Evolutionary conservation across 1,140 invertebrate species (phyloP), one percentile per base, ranked within the genome.

Genomic region (Ceratitis capitata): DNA sequence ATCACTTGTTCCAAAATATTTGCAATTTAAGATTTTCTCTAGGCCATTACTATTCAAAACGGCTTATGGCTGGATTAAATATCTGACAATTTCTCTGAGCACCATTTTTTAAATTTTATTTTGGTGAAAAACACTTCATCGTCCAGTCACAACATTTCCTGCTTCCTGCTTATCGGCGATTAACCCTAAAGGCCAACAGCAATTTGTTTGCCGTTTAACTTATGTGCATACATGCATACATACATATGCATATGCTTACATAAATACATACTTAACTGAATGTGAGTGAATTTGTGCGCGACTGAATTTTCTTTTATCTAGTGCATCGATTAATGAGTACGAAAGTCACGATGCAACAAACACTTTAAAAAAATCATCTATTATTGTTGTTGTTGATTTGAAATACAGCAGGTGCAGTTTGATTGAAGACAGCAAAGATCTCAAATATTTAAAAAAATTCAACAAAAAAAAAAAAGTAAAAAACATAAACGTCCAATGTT

Each of bases 361-460:
- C 23, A 61, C 56, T n/a, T 1, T 29, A 0, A 26, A 26, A 10
- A 2, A 26, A 4, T 61, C n/a, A 16, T 49, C 7, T 49, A 49
- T 49, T 53, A n/a, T 53, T 53, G 49, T 16, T 61, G n/a, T 5
- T 26, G 23, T 61, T 61, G 56, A 5, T 61, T 61, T 61, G 23
- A 7, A 4, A 14, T 45, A 19, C 39, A 45, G 10, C 35, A 74
- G 69, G 69, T 26, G 39, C 39, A 16, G 10, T 12, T 74, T 74
- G 9, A 42, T 74, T 45, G 69, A 74, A 74, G 42, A n/a, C 4
- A 42, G 64, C 1, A 74, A 42, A 26, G 5, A n/a, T 74, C 4
- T 61, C n/a, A 61, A 61, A 61, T 61, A 61, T 61, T 61, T 61
- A 61, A 12, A 61, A 61, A 61, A 61, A n/a, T n/a, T n/a, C n/a